Evolutionary conservation across 1,140 invertebrate genomes (phyloP).

Genomic region (Drosophila subobscura): DNA sequence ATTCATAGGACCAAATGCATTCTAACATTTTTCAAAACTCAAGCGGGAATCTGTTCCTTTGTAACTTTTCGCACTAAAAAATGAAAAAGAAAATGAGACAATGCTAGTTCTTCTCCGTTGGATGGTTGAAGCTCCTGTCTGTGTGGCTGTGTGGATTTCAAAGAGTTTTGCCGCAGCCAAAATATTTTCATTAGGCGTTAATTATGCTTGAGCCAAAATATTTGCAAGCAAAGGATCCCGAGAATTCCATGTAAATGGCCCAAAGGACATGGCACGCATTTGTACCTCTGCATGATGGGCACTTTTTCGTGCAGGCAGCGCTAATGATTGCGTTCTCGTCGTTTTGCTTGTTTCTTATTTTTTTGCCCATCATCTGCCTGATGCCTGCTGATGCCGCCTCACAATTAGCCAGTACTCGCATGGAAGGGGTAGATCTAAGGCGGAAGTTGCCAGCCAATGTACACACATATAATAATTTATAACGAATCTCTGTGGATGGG

Average conservation of each 20-base stretch:
- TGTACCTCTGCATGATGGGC: constrained; percentile 30
- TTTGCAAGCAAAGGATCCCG: constrained; percentile 20
- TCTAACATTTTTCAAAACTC: too few relatives aligned
- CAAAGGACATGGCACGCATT: constrained; percentile 10
- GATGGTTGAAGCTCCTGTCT: neutral
- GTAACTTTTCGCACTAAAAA: too few relatives aligned
- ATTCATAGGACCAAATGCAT: too few relatives aligned
- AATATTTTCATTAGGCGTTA: constrained; percentile 57
- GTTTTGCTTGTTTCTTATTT: constrained; percentile 5
- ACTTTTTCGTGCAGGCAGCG: constrained; percentile 16
- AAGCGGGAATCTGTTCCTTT: too few relatives aligned
- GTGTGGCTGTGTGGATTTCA: constrained; percentile 23
- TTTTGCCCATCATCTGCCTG: constrained; percentile 35
- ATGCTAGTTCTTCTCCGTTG: too few relatives aligned
- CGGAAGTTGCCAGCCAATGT: constrained; percentile 17
- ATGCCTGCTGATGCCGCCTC: neutral
- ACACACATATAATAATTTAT: constrained; percentile 68
- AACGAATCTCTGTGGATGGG: constrained; percentile 27
- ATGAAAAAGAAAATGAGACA: too few relatives aligned
- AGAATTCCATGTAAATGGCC: constrained; percentile 11
- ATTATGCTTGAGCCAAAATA: constrained; percentile 49
- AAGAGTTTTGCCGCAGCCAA: constrained; percentile 31
- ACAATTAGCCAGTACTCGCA: constrained; percentile 37
- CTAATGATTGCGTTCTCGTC: constrained; percentile 26
- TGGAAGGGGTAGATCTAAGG: constrained; percentile 8